These are phyloP conservation scores for Psittacula cyanocephala DNA, from an alignment of 2,113 vertebrate species.

Conservation along the genomic window DNA sequence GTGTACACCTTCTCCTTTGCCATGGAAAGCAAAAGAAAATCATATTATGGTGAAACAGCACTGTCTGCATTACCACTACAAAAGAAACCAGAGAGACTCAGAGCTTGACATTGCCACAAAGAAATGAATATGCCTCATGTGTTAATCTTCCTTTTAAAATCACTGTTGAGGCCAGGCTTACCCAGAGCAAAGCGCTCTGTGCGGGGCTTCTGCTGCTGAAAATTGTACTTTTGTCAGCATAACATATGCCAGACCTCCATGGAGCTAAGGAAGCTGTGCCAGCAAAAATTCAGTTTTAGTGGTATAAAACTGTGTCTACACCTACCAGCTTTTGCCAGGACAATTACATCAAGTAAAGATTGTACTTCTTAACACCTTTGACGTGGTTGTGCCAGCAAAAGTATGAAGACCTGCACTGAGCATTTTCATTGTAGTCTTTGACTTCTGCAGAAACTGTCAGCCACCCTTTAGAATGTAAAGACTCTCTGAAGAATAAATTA, in stretches of 20 bases:
- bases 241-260: conserved; percentile 53
- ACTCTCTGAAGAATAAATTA: not conserved
- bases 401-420: not conserved
- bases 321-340: conserved; percentile 36
- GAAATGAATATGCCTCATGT: not conserved
- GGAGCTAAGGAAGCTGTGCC: conserved; percentile 28
- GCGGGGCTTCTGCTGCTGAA: not conserved
- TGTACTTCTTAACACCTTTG: not conserved
- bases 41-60: not conserved
- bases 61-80: not conserved
- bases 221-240: not conserved
- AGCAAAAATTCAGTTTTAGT: conserved; percentile 41
- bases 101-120: not conserved
- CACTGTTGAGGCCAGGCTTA: not conserved
- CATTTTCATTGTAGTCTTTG: not conserved
- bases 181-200: not conserved
- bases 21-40: conserved; percentile 6
- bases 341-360: not conserved
- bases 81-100: not conserved
- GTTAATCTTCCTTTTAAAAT: not conserved
- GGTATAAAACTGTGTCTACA: not conserved
- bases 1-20: not conserved
- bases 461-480: not conserved
- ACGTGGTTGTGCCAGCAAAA: not conserved
- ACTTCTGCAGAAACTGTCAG: not conserved